These are phyloP conservation scores for Enchytraeus crypticus DNA, from an alignment of 2,888 invertebrate species.

Conservation along the genomic window DNA sequence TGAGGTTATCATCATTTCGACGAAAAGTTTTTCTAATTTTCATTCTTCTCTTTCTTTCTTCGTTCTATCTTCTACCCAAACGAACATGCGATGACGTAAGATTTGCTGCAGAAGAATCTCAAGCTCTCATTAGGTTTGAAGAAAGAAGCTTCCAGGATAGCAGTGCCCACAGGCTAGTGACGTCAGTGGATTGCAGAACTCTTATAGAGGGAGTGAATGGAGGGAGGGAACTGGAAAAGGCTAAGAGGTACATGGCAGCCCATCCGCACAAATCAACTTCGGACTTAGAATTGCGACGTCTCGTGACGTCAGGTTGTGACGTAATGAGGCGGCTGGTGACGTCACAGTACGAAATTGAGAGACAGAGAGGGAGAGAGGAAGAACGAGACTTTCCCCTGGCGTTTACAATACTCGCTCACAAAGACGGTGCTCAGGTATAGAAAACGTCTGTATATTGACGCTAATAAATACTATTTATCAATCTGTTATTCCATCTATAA, in stretches of 20 bases:
- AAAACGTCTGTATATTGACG: too few relatives aligned
- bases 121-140: too few relatives aligned
- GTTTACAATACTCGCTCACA: conserved; percentile 12
- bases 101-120: too few relatives aligned
- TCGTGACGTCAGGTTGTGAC: not conserved
- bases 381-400: conserved; percentile 20
- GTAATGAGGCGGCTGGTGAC: not conserved
- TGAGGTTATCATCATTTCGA: too few relatives aligned
- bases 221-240: not conserved
- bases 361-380: conserved; percentile 5
- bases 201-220: conserved; percentile 8
- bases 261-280: not conserved
- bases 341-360: not conserved
- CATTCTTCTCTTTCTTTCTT: too few relatives aligned
- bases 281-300: not conserved
- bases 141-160: too few relatives aligned
- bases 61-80: too few relatives aligned
- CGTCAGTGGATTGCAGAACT: not conserved
- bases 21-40: too few relatives aligned
- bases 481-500: too few relatives aligned
- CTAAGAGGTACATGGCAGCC: not conserved
- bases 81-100: too few relatives aligned
- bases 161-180: too few relatives aligned
- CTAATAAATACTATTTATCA: too few relatives aligned
- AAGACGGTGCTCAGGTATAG: conserved; percentile 12